Percentiles rank a stretch among this genome's conserved stretches.
Evolutionary conservation across 2,113 vertebrate species (phyloP).

Genomic region (Ptilonorhynchus violaceus): DNA sequence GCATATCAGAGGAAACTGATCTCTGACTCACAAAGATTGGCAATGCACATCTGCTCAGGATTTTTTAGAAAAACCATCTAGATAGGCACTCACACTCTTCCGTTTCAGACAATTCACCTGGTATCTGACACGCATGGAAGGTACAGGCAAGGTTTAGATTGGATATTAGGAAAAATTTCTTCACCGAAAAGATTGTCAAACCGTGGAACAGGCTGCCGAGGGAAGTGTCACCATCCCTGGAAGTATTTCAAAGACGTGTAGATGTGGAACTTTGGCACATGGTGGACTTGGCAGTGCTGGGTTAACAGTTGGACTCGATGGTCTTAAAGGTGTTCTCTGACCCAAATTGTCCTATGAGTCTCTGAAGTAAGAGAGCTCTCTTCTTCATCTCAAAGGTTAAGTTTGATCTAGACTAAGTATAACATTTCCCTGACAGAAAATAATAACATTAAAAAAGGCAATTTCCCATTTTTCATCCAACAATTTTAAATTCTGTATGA

Average conservation of each 20-base stretch:
- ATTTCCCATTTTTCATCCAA: not conserved
- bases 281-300: accelerated
- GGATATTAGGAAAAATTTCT: not conserved
- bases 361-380: not conserved
- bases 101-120: not conserved
- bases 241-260: not conserved
- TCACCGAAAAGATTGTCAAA: accelerated
- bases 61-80: not conserved
- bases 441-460: not conserved
- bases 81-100: not conserved
- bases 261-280: too few species aligned
- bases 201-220: too few species aligned
- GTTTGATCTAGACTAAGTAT: not conserved
- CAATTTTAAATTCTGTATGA: not conserved
- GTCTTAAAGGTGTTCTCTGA: not conserved
- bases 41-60: not conserved
- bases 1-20: not conserved
- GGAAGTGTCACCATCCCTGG: not conserved
- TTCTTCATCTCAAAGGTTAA: not conserved
- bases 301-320: accelerated
- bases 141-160: not conserved
- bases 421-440: not conserved
- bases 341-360: not conserved
- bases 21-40: not conserved
- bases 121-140: not conserved